Evolutionary conservation across 1,140 invertebrate genomes (phyloP), one percentile per base, ranked within the genome.

Genomic region (Globodera rostochiensis): DNA sequence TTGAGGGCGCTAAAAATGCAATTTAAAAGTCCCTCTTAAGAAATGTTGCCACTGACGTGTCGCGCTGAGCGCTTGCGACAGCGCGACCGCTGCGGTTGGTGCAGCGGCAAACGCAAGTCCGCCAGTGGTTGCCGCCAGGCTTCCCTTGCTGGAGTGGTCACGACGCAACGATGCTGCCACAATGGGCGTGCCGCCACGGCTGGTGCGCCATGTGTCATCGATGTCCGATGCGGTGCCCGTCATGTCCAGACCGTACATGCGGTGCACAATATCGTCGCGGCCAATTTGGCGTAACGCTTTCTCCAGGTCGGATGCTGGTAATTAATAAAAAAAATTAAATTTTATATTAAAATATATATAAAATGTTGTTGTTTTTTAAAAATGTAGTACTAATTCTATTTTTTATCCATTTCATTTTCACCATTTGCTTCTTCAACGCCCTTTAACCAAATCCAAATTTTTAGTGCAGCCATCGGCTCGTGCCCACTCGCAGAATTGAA

Each of bases 391-490:
- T n/a, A n/a, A 15, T 45, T 21, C 45, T 11, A 73, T 80, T 78
- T 82, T 53, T 80, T 6, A 73, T 79, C 15, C 50, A 53, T n/a
- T 9, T n/a, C 5, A 9, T 53, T 79, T 49, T 21, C 73, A 85
- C 86, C 82, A 73, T 74, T 89, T 19, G 88, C 88, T 53, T 86
- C 50, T 78, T 82, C n/a, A 21, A 82, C 78, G 60, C 84, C 84
- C 81, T 90, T 90, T 9, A 90, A 69, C 79, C 82, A 81, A 49
- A 90, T 84, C 88, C 88, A 89, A 74, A 89, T 90, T 76, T 87
- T 89, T 15, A 89, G 78, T 7, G 82, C 80, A 69, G 87, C 80
- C 15, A 87, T 76, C 25, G 87, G 80, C 80, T 89, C 88, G 57
- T 90, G 84, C 36, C 85, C 86, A 15, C 74, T 73, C 21, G 80